phyloP scores from a whole-genome alignment of 2,888 invertebrate genomes.

The Coleophora flavipennella region DNA sequence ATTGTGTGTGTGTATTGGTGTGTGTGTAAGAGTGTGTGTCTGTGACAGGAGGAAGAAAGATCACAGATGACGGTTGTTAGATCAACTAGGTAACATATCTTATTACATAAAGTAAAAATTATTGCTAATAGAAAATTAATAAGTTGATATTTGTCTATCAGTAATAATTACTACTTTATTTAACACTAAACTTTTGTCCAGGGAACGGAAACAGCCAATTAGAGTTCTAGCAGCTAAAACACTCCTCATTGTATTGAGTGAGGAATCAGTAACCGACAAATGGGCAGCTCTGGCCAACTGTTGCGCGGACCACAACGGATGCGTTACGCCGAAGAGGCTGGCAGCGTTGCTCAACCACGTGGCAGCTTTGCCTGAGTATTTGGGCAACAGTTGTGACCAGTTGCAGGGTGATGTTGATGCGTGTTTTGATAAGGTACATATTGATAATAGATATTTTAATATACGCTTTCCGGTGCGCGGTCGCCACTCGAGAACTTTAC shows the following conservation, averaged over 20 bases:
- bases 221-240: constrained; percentile 80
- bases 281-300: constrained; percentile 79
- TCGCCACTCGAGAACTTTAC: too few species aligned
- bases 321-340: constrained; percentile 76
- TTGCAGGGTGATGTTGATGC: constrained; percentile 78
- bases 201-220: constrained; percentile 74
- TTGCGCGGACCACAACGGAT: constrained; percentile 83
- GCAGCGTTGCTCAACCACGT: constrained; percentile 75
- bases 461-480: too few species aligned
- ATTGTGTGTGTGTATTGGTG: too few species aligned
- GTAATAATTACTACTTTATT: too few species aligned
- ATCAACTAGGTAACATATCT: too few species aligned
- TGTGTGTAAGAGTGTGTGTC: too few species aligned
- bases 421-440: constrained; percentile 79
- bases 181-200: constrained; percentile 26
- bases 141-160: too few species aligned
- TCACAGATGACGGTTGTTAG: too few species aligned
- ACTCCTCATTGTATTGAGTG: constrained; percentile 76
- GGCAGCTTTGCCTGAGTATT: constrained; percentile 70
- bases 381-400: constrained; percentile 74
- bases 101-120: too few species aligned
- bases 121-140: too few species aligned
- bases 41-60: too few species aligned
- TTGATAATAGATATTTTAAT: neutral
- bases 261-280: constrained; percentile 75